Base-by-base conservation (phyloP, 2,888 invertebrate genomes). In the Calameuta pallipes region DNA sequence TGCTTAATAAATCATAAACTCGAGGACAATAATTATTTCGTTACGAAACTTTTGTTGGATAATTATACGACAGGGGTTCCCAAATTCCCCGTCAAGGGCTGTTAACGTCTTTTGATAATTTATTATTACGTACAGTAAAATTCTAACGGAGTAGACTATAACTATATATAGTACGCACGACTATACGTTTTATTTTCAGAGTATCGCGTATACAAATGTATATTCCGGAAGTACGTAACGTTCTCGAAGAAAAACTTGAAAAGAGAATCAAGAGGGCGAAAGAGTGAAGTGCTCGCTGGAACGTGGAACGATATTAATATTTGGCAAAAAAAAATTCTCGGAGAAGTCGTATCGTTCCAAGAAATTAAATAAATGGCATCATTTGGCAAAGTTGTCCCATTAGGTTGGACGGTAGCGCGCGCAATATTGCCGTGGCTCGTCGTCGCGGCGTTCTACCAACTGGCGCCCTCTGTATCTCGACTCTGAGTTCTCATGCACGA, bases 371-470 rank as follows among this genome's bases (percentile, higher is more conserved):
- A 85, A 88, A 90, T 89, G 86, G 85, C 87, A 89, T 90, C 87
- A 88, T 90, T 90, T 90, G 90, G 89, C 89, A 90, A 87, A 90
- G 87, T 89, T 86, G 85, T 84, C 78, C 85, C 84, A 86, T 87
- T 87, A 86, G 81, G 78, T 74, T 71, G 76, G 76, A 69, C 78
- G 77, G 81, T 78, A 77, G 80, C 78, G 76, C 80, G 79, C 77
- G 84, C 84, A 86, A 87, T 87, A 87, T 87, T 85, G 84, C 84
- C 78, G 80, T 78, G 76, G 78, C 80, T 73, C 56, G 56, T 23
- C 9, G 56, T 77, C 73, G 41, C 73, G 78, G 34, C 79, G 78
- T 77, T 78, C 80, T 79, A 80, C 85, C 85, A 86, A 85, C 87
- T 84, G 86, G 84, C 85, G 85, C 79, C 83, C 82, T 82, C 83